Percentiles rank a stretch among this genome's conserved stretches.
Conservation (phyloP, 2,113 vertebrate genomes). For the Toxotes jaculatrix region DNA sequence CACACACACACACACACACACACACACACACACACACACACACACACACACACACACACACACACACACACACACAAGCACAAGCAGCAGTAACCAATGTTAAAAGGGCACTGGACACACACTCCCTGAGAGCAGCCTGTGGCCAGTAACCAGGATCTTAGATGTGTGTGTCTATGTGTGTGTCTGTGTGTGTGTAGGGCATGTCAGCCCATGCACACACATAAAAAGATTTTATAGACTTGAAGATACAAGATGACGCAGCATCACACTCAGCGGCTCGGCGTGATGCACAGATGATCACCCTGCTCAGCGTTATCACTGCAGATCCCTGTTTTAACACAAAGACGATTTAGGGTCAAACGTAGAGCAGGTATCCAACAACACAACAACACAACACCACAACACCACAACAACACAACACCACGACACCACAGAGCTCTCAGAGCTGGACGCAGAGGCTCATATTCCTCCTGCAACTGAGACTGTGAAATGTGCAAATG, state of each 20-base stretch:
- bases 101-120: too few species aligned
- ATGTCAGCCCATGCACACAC: not conserved
- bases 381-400: not conserved
- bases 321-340: not conserved
- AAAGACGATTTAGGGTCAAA: not conserved
- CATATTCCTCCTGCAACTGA: conserved; percentile 7
- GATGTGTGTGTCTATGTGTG: not conserved
- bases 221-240: not conserved
- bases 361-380: not conserved
- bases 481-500: conserved; percentile 34
- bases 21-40: too few species aligned
- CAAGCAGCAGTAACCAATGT: too few species aligned
- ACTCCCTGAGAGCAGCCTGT: too few species aligned
- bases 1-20: too few species aligned
- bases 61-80: too few species aligned
- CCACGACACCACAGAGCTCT: not conserved
- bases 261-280: too few species aligned
- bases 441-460: not conserved
- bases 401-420: too few species aligned
- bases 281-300: not conserved
- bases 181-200: not conserved
- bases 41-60: too few species aligned
- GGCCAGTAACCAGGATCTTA: not conserved
- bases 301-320: not conserved
- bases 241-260: not conserved